Conservation (phyloP, 2,797 vertebrate species). For the Cossypha polioptera region DNA sequence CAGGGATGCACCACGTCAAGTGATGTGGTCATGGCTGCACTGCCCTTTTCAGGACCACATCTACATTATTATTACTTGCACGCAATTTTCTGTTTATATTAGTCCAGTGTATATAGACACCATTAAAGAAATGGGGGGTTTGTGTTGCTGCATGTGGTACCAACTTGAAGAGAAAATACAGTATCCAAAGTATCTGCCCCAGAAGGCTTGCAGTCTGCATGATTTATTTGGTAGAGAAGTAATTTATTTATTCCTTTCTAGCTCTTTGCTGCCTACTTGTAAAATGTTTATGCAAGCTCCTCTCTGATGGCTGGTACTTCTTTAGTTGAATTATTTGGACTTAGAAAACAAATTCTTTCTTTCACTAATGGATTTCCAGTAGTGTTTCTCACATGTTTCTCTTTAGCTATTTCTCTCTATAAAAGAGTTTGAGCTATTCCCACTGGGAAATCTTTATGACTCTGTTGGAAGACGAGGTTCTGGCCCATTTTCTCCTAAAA, state of each 20-base stretch:
- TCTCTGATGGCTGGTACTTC: background rate
- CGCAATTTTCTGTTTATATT: background rate
- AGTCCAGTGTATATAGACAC: background rate
- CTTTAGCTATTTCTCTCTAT: background rate
- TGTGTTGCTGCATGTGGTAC: background rate
- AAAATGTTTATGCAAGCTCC: background rate
- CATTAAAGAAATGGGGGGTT: background rate
- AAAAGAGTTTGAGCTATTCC: background rate
- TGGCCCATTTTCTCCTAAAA: background rate
- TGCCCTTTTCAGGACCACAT: background rate
- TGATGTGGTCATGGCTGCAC: background rate
- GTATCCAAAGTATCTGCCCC: background rate
- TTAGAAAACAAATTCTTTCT: constrained; percentile 13
- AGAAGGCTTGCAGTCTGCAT: background rate
- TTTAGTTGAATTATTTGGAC: background rate
- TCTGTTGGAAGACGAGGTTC: background rate
- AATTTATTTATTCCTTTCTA: constrained; percentile 18
- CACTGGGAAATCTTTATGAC: background rate
- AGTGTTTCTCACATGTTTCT: background rate
- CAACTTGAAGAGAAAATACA: background rate
- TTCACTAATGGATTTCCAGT: constrained; percentile 7
- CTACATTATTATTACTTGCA: background rate
- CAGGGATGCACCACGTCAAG: rapidly evolving
- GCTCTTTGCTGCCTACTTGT: constrained; percentile 14
- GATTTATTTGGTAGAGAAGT: background rate